Conservation (phyloP, 1,140 invertebrate genomes). For the Branchinecta lindahli region DNA sequence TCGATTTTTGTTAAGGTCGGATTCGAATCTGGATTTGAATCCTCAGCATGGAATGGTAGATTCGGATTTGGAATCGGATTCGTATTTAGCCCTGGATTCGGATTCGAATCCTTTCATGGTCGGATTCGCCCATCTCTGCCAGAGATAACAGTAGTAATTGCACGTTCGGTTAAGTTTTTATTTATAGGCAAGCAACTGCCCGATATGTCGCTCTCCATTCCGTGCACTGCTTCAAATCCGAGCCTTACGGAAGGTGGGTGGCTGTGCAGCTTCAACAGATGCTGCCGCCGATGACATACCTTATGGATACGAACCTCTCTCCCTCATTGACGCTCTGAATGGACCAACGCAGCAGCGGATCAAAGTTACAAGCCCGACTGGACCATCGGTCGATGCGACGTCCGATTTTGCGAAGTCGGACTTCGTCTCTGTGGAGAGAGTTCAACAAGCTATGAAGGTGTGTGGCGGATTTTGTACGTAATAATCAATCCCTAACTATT, state of each 20-base stretch:
- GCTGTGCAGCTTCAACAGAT: background rate
- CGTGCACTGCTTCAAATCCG: slow-evolving; percentile 87
- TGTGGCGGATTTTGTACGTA: too few relatives aligned
- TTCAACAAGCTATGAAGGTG: background rate
- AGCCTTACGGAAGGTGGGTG: slow-evolving; percentile 62
- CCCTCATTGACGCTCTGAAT: slow-evolving; percentile 96
- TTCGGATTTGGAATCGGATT: too few relatives aligned
- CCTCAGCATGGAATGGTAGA: too few relatives aligned
- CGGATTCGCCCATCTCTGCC: too few relatives aligned
- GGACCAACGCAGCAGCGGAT: slow-evolving; percentile 42
- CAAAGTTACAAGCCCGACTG: background rate
- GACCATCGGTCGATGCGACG: background rate
- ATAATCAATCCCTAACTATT: too few relatives aligned
- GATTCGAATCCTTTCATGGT: too few relatives aligned
- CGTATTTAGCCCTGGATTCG: too few relatives aligned
- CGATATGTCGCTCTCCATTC: slow-evolving; percentile 94
- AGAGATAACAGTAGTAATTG: too few relatives aligned
- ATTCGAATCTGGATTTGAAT: too few relatives aligned
- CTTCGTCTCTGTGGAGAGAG: background rate
- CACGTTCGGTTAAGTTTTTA: background rate
- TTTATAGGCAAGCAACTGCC: slow-evolving; percentile 83
- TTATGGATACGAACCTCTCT: slow-evolving; percentile 81
- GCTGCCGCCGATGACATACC: slow-evolving; percentile 57
- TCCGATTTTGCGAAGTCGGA: background rate
- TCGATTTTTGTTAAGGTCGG: too few relatives aligned